Evolutionary conservation across 2,113 vertebrate genomes (phyloP).

Genomic region (Cynoglossus semilaevis): DNA sequence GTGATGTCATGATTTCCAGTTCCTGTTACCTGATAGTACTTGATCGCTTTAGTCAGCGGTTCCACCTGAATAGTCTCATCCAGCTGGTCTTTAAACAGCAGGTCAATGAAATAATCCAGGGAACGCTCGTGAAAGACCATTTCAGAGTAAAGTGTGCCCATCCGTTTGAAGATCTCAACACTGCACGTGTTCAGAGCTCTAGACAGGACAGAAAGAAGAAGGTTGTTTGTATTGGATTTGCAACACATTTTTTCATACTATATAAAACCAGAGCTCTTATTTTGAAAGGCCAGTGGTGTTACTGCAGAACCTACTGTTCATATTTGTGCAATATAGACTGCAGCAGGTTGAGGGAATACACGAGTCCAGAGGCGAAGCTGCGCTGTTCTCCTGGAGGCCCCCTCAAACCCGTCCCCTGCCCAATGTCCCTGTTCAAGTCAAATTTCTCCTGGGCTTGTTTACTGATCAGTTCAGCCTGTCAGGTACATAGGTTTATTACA

Average conservation of each 20-base stretch:
- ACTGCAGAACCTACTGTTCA: slow-evolving; percentile 70
- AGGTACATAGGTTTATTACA: background rate
- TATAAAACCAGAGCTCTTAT: background rate
- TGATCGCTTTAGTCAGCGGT: slow-evolving; percentile 95
- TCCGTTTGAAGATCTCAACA: slow-evolving; percentile 92
- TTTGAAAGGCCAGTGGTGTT: background rate
- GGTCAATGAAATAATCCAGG: slow-evolving; percentile 92
- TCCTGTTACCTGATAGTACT: slow-evolving; percentile 91
- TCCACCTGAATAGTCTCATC: slow-evolving; percentile 96
- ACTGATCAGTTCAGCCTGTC: slow-evolving; percentile 92
- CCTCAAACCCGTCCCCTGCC: slow-evolving; percentile 75
- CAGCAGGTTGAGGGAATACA: slow-evolving; percentile 90
- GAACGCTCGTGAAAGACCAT: slow-evolving; percentile 95
- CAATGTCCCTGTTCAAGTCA: slow-evolving; percentile 83
- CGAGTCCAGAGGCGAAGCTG: slow-evolving; percentile 91
- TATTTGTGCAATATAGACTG: slow-evolving; percentile 95
- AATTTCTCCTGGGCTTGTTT: slow-evolving; percentile 98
- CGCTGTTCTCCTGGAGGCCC: slow-evolving; percentile 88
- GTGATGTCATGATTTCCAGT: background rate
- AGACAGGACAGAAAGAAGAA: background rate
- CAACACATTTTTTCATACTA: background rate
- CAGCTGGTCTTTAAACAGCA: slow-evolving; percentile 94
- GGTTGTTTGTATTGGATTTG: background rate
- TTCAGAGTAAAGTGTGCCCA: slow-evolving; percentile 91
- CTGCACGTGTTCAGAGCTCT: slow-evolving; percentile 87